Evolutionary conservation across 2,797 vertebrate species (phyloP).

Genomic region (Chromobotia macracanthus): DNA sequence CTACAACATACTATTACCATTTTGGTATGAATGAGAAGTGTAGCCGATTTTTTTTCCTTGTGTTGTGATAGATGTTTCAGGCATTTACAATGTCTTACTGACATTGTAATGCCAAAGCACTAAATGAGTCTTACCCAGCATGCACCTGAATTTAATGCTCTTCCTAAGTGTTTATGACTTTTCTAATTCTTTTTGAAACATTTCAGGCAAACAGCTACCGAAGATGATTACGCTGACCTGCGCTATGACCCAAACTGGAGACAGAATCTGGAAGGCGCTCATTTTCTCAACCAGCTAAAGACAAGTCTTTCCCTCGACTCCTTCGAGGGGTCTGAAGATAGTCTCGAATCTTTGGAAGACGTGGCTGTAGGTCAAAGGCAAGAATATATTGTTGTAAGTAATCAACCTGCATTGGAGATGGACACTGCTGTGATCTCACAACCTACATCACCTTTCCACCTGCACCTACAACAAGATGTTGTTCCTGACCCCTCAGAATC

Average conservation of each 20-base stretch:
- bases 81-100: conserved; percentile 26
- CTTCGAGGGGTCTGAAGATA: conserved; percentile 46
- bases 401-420: conserved; percentile 30
- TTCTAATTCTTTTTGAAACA: conserved; percentile 40
- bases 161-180: conserved; percentile 25
- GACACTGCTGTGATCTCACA: conserved; percentile 22
- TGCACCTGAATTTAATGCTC: conserved; percentile 6
- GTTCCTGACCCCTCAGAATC: neutral
- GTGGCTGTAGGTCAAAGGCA: conserved; percentile 41
- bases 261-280: conserved; percentile 57
- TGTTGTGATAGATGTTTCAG: conserved; percentile 44
- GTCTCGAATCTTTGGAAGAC: conserved; percentile 12
- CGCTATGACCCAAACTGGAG: conserved; percentile 81
- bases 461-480: conserved; percentile 55
- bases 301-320: conserved; percentile 31
- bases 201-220: conserved; percentile 59
- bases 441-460: conserved; percentile 58
- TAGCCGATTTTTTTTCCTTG: conserved; percentile 24
- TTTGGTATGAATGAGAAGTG: conserved; percentile 39
- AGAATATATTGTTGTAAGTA: conserved; percentile 50
- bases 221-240: conserved; percentile 74
- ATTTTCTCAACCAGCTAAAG: conserved; percentile 37
- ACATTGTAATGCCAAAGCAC: conserved; percentile 44
- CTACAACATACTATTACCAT: conserved; percentile 46
- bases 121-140: conserved; percentile 21